Evolutionary conservation across 2,888 invertebrate species (phyloP), one percentile per base, ranked within the genome.

Genomic region (Magallana nippona): DNA sequence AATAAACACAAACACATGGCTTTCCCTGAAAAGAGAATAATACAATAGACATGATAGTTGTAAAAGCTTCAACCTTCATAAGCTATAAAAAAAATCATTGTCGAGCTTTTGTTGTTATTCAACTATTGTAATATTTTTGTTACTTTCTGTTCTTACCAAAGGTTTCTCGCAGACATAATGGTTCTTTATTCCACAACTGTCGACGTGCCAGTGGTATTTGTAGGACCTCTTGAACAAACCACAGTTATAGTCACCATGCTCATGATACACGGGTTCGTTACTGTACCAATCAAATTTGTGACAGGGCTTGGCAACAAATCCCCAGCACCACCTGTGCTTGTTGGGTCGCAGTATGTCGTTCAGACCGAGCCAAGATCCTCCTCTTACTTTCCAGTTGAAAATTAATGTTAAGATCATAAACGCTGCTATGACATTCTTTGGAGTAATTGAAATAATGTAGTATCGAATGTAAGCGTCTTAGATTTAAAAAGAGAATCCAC

Each of bases 271-370:
- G 22, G 71, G 71, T 71, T 71, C 71, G 27, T 71, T 22, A 13
- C 71, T 32, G 71, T 71, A 71, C 71, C 71, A 71, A 32, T 71
- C 71, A 32, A 71, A 71, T 71, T 71, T 71, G 71, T 71, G 71
- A 15, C 71, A 71, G 22, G 71, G 71, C 27, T 71, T 71, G 22
- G 32, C 71, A 17, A 22, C 32, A 10, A 71, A 71, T 71, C 71
- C 71, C 71, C 71, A 71, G 71, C 71, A 71, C 71, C 71, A 71
- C 32, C 71, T 71, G 22, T 71, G 71, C 32, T 71, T 71, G 71
- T 71, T 71, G 22, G 71, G 71, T 32, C 71, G 22, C 10, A 71
- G 71, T 32, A 71, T 32, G 27, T 71, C 71, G 32, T 71, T 71
- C 71, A 71, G 32, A 3, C 27, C 71, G 2, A 71, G 11, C 71